These are phyloP conservation scores for Phyllopteryx taeniolatus DNA, from an alignment of 2,113 vertebrate species.

Conservation along the genomic window DNA sequence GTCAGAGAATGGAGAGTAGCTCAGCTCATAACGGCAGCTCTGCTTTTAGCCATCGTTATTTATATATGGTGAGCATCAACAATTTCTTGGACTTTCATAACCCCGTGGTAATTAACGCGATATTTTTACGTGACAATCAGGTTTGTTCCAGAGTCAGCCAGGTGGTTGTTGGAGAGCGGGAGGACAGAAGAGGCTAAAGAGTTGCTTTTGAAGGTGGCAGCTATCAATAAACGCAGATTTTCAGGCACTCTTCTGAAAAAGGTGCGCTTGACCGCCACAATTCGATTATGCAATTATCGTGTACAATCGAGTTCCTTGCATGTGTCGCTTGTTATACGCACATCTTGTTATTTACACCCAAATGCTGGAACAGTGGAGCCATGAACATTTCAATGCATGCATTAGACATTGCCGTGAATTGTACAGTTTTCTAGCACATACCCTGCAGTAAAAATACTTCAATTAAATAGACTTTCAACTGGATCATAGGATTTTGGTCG, in stretches of 20 bases:
- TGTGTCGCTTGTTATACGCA: too few relatives aligned
- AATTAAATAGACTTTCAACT: too few relatives aligned
- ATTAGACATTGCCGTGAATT: too few relatives aligned
- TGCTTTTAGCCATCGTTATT: constrained; percentile 41
- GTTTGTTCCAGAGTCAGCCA: constrained; percentile 80
- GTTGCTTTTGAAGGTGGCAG: constrained; percentile 73
- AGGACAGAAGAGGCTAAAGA: constrained; percentile 71
- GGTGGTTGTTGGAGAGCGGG: constrained; percentile 77
- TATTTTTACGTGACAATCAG: constrained; percentile 47
- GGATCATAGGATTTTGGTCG: too few relatives aligned
- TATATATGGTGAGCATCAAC: constrained; percentile 66
- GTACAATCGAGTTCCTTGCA: too few relatives aligned
- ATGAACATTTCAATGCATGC: too few relatives aligned
- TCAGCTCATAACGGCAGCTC: constrained; percentile 62
- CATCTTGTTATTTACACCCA: too few relatives aligned
- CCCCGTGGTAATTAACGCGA: not conserved
- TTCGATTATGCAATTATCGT: too few relatives aligned
- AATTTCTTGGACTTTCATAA: not conserved
- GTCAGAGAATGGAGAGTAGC: constrained; percentile 78
- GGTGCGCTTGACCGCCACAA: constrained; percentile 49
- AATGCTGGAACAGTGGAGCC: too few relatives aligned
- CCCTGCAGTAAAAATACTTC: too few relatives aligned
- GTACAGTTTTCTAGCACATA: too few relatives aligned
- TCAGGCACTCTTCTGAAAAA: constrained; percentile 66
- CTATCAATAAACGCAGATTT: constrained; percentile 67